Evolutionary conservation across 2,888 invertebrate genomes (phyloP), one percentile per base, ranked within the genome.

Genomic region (Nomada ferruginata): DNA sequence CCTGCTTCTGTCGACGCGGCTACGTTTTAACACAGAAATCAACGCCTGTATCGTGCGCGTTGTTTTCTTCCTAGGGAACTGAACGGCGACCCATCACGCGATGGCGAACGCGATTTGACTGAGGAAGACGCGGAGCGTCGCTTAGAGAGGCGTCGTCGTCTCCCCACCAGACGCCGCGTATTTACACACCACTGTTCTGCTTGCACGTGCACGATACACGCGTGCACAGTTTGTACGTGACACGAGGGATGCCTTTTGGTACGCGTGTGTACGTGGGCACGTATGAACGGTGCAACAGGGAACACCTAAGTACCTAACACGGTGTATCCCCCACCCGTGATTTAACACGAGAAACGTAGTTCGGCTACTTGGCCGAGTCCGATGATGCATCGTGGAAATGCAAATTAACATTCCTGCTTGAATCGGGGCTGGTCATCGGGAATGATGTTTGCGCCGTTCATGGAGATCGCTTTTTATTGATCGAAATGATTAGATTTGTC

Each of bases 51-150:
- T 50, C n/a, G 20, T 20, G 15, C 26, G 18, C 44, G 20, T n/a
- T 26, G 15, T 42, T 15, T 9, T 60, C 5, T 15, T 29, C 1
- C 47, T 20, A 23, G 63, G 44, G 74, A 5, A 20, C 65, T 65
- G 36, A 68, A 66, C 52, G 64, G n/a, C 18, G 52, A 61, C 69
- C 77, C 76, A 59, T 85, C 79, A 50, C 84, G 76, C 79, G 73
- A 76, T 71, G 89, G 90, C 92, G 90, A 86, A 90, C 90, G 88
- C 90, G 89, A 89, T 92, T 90, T 90, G 87, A 93, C 93, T 92
- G 91, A 90, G 90, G 10, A 87, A 86, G 88, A 89, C 85, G 87
- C 87, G 81, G 72, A 81, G 85, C 86, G 90, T 87, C 87, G 85
- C 79, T 82, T 79, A 79, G 85, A 73, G 83, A 82, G 79, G 82